A percentile compares a stretch with the other conserved stretches of the same genome.
phyloP scores from a whole-genome alignment of 2,888 invertebrate species.

The Torymus texanus region DNA sequence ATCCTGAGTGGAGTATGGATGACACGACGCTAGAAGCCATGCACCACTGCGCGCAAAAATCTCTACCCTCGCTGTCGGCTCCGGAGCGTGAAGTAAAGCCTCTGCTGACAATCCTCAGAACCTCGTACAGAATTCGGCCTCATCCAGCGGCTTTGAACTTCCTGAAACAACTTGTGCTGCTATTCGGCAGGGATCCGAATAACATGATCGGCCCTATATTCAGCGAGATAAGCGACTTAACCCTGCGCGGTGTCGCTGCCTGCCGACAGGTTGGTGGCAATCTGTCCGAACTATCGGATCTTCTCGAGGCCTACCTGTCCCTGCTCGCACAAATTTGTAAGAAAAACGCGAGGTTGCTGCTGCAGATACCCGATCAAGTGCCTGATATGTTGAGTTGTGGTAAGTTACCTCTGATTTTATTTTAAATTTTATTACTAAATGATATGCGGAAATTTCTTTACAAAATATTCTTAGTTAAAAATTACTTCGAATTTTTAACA shows the following conservation, averaged over 20 bases:
- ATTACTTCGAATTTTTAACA: too few species aligned
- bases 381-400: conserved; percentile 74
- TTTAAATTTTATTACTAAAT: too few species aligned
- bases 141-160: conserved; percentile 74
- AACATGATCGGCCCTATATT: conserved; percentile 65
- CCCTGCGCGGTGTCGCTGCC: conserved; percentile 68
- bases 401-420: conserved; percentile 54
- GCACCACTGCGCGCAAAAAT: conserved; percentile 68
- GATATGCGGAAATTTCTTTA: too few species aligned
- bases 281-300: conserved; percentile 80
- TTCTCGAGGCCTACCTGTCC: conserved; percentile 83
- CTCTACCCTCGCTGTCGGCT: conserved; percentile 67
- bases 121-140: conserved; percentile 74
- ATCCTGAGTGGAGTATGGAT: conserved; percentile 79
- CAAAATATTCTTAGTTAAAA: too few species aligned
- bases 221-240: conserved; percentile 66
- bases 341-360: conserved; percentile 77
- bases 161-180: conserved; percentile 73
- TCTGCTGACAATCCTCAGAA: conserved; percentile 63
- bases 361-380: conserved; percentile 72
- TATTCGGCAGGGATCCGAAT: conserved; percentile 74
- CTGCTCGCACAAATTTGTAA: conserved; percentile 81
- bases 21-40: conserved; percentile 81
- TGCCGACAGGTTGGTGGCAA: conserved; percentile 70
- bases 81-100: conserved; percentile 67